These are phyloP conservation scores for Archocentrus centrarchus DNA, from an alignment of 2,113 vertebrate genomes.

Conservation along the genomic window DNA sequence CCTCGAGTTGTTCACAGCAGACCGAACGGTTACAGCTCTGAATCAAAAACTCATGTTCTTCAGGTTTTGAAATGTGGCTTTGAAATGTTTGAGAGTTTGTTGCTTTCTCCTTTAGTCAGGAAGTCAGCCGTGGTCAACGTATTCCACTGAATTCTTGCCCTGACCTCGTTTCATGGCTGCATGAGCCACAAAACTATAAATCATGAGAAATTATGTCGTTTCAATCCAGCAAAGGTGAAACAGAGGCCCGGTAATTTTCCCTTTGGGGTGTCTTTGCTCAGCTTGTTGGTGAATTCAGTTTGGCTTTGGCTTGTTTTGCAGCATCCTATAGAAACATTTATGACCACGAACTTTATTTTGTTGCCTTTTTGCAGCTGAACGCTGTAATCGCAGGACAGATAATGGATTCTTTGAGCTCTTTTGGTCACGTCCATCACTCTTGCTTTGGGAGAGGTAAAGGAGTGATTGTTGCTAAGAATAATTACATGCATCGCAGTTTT, in stretches of 20 bases:
- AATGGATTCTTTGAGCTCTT: not conserved
- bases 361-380: not conserved
- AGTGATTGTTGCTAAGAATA: not conserved
- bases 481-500: not conserved
- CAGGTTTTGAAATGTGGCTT: not conserved
- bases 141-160: not conserved
- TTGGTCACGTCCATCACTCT: not conserved
- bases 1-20: too few relatives aligned
- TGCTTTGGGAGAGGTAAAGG: not conserved
- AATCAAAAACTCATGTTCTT: not conserved
- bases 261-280: not conserved
- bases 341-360: not conserved
- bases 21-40: not conserved
- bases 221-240: not conserved
- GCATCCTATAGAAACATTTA: not conserved
- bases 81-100: not conserved
- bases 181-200: too few relatives aligned
- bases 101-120: not conserved
- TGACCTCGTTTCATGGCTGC: too few relatives aligned
- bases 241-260: not conserved
- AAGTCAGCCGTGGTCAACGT: not conserved
- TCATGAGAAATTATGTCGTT: too few relatives aligned
- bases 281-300: not conserved
- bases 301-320: not conserved
- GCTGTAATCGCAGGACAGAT: not conserved